Base-by-base conservation (phyloP, 2,888 invertebrate species). In the Acleris cristana region DNA sequence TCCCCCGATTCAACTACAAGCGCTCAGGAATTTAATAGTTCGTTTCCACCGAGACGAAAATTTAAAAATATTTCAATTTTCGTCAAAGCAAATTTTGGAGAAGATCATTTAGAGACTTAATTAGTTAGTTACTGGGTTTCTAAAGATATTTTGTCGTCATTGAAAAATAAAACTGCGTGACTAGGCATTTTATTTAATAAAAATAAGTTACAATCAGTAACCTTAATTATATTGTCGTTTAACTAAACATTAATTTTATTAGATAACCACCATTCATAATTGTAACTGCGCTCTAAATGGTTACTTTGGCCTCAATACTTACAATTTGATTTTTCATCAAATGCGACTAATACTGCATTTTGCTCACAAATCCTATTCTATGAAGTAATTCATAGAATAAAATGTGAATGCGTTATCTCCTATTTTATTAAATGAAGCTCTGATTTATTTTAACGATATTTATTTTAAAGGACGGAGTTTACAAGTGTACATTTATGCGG, bases 121-220 rank as follows among this genome's bases (percentile, higher is more conserved):
- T 34, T 34, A 34, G 10, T 34, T 34, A 3, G 34, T 34, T 34
- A 34, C 34, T 34, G 40, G 40, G 40, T 40, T 40, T 40, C 40
- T 40, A 34, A 34, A 12, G 40, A 8, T 40, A 40, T 14, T 40
- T 40, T n/a, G 3, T 19, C 2, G 34, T 12, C 6, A 48, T 45
- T 48, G 44, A 26, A 63, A 67, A 67, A 53, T 62, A 53, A 67
- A 63, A 67, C 23, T 52, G 53, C 58, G 2, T 69, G 60, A 64
- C 69, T 69, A 64, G 61, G 26, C 26, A 61, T 56, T 65, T 69
- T 65, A 69, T 65, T 69, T 69, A 69, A 65, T 69, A 69, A 69
- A 69, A 69, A 69, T 60, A 59, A 16, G 58, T 60, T 55, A 64
- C 40, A 54, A 40, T 26, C 34, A 54, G 19, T 68, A 64, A 54